phyloP scores from a whole-genome alignment of 1,140 invertebrate genomes.

The Oreohelix idahoensis region DNA sequence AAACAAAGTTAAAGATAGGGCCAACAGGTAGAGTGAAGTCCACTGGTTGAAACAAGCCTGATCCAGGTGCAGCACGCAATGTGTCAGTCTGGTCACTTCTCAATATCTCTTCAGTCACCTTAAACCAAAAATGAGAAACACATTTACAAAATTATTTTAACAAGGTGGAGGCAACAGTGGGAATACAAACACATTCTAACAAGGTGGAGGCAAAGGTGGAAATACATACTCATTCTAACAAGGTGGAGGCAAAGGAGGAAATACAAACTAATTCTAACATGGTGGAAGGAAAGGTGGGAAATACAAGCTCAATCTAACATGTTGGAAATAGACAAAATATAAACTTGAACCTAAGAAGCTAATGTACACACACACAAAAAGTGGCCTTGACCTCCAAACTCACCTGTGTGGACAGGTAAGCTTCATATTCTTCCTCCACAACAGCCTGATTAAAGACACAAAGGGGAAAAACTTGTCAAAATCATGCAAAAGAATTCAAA shows the following conservation, averaged over 20 bases:
- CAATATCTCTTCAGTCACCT: slow-evolving; percentile 63
- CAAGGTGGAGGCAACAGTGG: too few species aligned
- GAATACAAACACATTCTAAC: too few species aligned
- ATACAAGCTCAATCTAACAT: too few species aligned
- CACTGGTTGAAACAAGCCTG: slow-evolving; percentile 60
- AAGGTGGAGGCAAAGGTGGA: too few species aligned
- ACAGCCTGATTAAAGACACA: slow-evolving; percentile 54
- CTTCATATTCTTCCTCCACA: slow-evolving; percentile 49
- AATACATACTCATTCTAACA: too few species aligned
- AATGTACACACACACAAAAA: too few species aligned
- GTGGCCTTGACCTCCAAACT: not conserved
- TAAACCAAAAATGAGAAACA: slow-evolving; percentile 23
- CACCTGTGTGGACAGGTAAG: slow-evolving; percentile 35
- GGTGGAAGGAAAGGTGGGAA: too few species aligned
- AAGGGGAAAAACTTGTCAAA: slow-evolving; percentile 20
- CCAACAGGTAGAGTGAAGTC: slow-evolving; percentile 73
- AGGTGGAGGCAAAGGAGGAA: too few species aligned
- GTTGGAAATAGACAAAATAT: too few species aligned
- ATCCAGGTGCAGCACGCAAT: slow-evolving; percentile 50
- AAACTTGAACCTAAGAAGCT: too few species aligned
- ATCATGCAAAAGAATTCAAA: not conserved
- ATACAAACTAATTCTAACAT: too few species aligned
- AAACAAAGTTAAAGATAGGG: slow-evolving; percentile 72
- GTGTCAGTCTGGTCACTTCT: slow-evolving; percentile 53
- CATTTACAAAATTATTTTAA: too few species aligned